Base-by-base conservation (phyloP, 2,113 vertebrate species). In the Mixornis gularis region DNA sequence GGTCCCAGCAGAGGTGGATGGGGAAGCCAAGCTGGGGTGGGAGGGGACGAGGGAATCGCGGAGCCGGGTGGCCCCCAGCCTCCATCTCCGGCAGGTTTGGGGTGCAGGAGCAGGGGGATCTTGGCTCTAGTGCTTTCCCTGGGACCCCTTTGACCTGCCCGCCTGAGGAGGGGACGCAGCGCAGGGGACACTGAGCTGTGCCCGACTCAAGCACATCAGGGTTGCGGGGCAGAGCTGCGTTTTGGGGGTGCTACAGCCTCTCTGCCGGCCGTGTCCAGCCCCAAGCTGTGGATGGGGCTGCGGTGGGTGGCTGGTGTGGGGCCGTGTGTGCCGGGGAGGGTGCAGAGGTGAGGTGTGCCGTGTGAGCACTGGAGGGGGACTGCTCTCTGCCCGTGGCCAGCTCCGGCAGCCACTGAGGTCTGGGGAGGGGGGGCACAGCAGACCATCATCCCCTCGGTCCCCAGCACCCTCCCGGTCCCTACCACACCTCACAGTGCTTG, bases 401-500 rank as follows among this genome's bases (percentile, higher is more conserved):
- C 62, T 74, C 60, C 4, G 4, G 58, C n/a, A 29, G 59, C 44
- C 2, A 6, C 52, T 1, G 7, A 72, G 58, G 34, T 48, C 36
- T 41, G 48, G 38, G 34, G 36, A 46, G 19, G 43, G 25, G 4
- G 30, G 29, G 12, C 59, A 49, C 32, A 64, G 68, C n/a, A 14
- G 14, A 43, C 6, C 44, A 34, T 52, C 5, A 5, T 46, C 76
- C 41, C 69, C 46, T 83, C 62, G 38, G 65, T 52, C 73, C 70
- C 72, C 86, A n/a, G 63, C 68, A 32, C 58, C 74, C 63, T 63
- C 46, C 82, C 24, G 2, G 2, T 62, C 84, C 92, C 98, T 98
- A 99, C 99, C 99, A 99, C 94, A 99, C 99, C 94, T 99, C 99
- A 79, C 99, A 99, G 96, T 98, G 98, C 94, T 96, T 98, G 87